A percentile compares a stretch with the other conserved stretches of the same genome.
These are phyloP conservation scores for Eumeta japonica DNA, from an alignment of 1,140 invertebrate species.

Conservation along the genomic window DNA sequence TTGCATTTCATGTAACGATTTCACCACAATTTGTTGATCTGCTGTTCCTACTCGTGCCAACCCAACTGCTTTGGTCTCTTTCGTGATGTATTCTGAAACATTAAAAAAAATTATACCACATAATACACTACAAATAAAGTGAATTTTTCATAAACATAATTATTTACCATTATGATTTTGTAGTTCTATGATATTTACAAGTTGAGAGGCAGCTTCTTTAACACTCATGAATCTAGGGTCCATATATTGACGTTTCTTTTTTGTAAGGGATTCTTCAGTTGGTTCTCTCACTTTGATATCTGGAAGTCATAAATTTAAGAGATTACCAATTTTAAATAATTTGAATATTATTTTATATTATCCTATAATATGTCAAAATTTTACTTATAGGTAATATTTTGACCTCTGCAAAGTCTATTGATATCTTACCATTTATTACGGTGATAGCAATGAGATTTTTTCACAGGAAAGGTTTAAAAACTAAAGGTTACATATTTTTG, in stretches of 20 bases:
- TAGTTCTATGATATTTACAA: conserved; percentile 76
- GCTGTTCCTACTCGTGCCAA: conserved; percentile 86
- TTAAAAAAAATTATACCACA: conserved; percentile 6
- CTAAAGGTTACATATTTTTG: no score
- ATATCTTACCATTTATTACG: no score
- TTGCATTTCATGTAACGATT: conserved; percentile 73
- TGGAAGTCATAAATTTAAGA: no score
- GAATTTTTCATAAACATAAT: no score
- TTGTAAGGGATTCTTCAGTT: conserved; percentile 89
- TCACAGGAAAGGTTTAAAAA: no score
- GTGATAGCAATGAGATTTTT: no score
- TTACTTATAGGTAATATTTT: no score
- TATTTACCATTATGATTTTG: conserved; percentile 12
- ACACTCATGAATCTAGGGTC: conserved; percentile 93
- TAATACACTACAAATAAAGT: no score
- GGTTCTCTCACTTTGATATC: conserved; percentile 99
- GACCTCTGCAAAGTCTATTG: no score
- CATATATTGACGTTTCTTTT: conserved; percentile 88
- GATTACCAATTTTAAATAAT: neutral
- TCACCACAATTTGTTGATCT: conserved; percentile 77
- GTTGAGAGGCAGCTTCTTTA: conserved; percentile 78
- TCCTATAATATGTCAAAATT: neutral
- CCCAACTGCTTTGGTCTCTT: conserved; percentile 73
- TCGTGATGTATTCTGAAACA: conserved; percentile 55
- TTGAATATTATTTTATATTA: neutral